A percentile compares a stretch with the other conserved stretches of the same genome.
Conservation (phyloP, 1,140 invertebrate species). For the roundworm (Caenorhabditis elegans) region DNA sequence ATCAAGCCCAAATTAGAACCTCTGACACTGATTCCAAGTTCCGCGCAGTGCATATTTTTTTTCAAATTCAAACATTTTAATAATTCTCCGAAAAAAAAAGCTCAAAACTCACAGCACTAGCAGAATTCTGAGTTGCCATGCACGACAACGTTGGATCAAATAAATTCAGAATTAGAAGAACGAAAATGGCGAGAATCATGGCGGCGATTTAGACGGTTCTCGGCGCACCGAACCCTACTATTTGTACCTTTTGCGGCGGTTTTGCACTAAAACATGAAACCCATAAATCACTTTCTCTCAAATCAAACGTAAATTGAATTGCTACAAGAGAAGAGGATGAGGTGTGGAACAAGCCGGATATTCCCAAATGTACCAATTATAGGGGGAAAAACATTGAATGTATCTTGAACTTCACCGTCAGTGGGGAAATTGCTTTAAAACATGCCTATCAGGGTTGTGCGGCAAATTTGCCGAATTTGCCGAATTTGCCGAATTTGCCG, state of each 20-base stretch:
- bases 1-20: too few species aligned
- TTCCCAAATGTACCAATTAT: background rate
- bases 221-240: background rate
- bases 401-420: too few species aligned
- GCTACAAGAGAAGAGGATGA: background rate
- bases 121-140: background rate
- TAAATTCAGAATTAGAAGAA: background rate
- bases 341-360: background rate
- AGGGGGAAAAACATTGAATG: too few species aligned
- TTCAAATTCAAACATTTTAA: too few species aligned
- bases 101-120: background rate
- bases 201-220: background rate
- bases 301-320: background rate
- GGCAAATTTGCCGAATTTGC: too few species aligned
- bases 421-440: too few species aligned
- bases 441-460: too few species aligned
- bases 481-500: too few species aligned
- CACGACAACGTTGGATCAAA: background rate
- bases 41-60: too few species aligned
- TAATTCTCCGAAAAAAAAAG: too few species aligned
- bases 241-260: background rate
- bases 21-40: too few species aligned
- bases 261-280: background rate
- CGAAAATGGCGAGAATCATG: background rate
- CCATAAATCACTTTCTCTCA: slow-evolving; percentile 3